Base-by-base conservation (phyloP, 2,888 invertebrate genomes). In the Gryllus longicercus region DNA sequence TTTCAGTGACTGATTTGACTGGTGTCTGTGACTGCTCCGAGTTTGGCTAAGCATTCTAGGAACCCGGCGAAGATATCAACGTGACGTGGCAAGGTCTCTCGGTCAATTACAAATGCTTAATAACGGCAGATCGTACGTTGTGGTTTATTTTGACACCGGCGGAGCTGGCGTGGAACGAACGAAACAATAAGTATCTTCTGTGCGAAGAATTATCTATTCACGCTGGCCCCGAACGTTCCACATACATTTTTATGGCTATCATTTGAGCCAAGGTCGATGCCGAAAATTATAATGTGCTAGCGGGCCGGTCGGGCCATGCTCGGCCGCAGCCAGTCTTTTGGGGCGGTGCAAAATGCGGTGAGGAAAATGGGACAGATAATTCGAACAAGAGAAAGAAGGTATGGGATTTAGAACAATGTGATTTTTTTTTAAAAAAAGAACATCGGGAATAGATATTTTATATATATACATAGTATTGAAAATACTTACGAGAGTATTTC, bases 241-340 rank as follows among this genome's bases (percentile, higher is more conserved):
- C 63, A 63, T 63, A 63, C 63, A 63, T 18, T 63, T 63, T 63
- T 63, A 63, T n/a, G 63, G n/a, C 63, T n/a, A 63, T 63, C 63
- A 63, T 63, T 63, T 63, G 63, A 63, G 63, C 63, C 63, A 63
- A 63, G 63, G 63, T 63, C 63, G 63, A n/a, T n/a, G 63, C 63
- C 63, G 63, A 63, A 63, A 63, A 63, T 63, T 63, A 63, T 63
- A 63, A 63, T 63, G 63, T n/a, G 63, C n/a, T 63, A 63, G 63
- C 63, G 63, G 63, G 16, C 63, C 63, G n/a, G 63, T n/a, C 14
- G 63, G 63, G 63, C 63, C 63, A 11, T 14, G 63, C n/a, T 8
- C 16, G n/a, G 63, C 63, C 14, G 1, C 63, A n/a, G 63, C 16
- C n/a, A 18, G 63, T 63, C 14, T 63, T 63, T 63, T 63, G 16